Evolutionary conservation across 2,888 invertebrate species (phyloP), one percentile per base, ranked within the genome.

Genomic region (Tridacna gigas): DNA sequence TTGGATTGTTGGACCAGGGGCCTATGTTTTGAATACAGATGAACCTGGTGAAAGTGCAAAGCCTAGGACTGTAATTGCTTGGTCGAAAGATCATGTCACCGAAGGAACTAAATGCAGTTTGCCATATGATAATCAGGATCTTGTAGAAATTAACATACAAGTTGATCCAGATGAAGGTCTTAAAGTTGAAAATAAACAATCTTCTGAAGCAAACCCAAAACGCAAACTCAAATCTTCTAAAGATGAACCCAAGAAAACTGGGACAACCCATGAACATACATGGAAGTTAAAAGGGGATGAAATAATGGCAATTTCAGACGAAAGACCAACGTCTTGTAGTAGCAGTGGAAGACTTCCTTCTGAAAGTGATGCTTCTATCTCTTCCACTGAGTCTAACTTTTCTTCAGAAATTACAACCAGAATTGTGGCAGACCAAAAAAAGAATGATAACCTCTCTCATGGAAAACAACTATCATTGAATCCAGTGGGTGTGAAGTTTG

Each of bases 231-330:
- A 63, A n/a, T 12, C 28, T 25, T 1, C 12, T 51, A 25, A 71
- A 3, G 13, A 51, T 25, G 13, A 71, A 22, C 5, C 71, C 9
- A 51, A 67, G 20, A 11, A 79, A 37, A 66, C 48, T 37, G 74
- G 60, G 0, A 60, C 60, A 15, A 74, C 15, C 51, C 82, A 79
- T 78, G 84, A 87, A 65, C 87, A 84, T 79, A 83, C 78, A 28
- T 87, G 87, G 87, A 65, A 82, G 61, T 37, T 87, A 25, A 51
- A 77, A 20, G 84, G 78, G 28, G 81, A 84, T 81, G 81, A 80
- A 18, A 51, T 81, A 5, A 83, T 76, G 66, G 63, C 84, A 45
- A 60, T 84, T 22, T 67, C 65, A 51, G 84, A 86, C 67, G 81
- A 73, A 67, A 82, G 77, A 74, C 84, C 82, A 28, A 80, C 75